Evolutionary conservation across 2,113 vertebrate species (phyloP).

Genomic region (Gobio gobio): DNA sequence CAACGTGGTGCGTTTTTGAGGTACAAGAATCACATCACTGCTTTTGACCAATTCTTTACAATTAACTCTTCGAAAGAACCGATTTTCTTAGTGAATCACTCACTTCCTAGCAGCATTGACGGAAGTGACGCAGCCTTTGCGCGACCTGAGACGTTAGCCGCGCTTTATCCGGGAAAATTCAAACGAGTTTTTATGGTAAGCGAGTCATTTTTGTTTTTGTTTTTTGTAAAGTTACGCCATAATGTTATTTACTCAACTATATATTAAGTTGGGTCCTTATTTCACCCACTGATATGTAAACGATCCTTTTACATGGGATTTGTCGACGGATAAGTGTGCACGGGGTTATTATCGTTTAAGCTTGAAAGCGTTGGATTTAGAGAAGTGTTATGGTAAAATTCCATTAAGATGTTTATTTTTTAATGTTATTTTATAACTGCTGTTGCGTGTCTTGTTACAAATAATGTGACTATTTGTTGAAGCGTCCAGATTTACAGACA

Average conservation of each 20-base stretch:
- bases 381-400: neutral
- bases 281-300: neutral
- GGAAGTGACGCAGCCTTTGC: constrained; percentile 17
- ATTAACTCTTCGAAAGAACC: neutral
- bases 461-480: neutral
- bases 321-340: neutral
- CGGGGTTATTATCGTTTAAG: neutral
- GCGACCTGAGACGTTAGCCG: constrained; percentile 28
- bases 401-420: neutral
- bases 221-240: neutral
- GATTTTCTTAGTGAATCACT: neutral
- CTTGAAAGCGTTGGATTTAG: neutral
- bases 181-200: constrained; percentile 29
- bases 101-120: neutral
- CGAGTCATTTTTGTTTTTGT: neutral
- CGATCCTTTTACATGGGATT: neutral
- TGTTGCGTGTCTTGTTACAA: neutral
- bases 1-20: neutral
- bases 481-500: neutral
- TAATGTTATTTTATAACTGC: neutral
- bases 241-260: neutral
- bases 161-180: constrained; percentile 33
- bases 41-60: neutral
- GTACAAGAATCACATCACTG: neutral
- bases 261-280: neutral